Percentiles rank a stretch among this genome's conserved stretches.
Conservation (phyloP, 2,113 vertebrate genomes). For the Bucco capensis region DNA sequence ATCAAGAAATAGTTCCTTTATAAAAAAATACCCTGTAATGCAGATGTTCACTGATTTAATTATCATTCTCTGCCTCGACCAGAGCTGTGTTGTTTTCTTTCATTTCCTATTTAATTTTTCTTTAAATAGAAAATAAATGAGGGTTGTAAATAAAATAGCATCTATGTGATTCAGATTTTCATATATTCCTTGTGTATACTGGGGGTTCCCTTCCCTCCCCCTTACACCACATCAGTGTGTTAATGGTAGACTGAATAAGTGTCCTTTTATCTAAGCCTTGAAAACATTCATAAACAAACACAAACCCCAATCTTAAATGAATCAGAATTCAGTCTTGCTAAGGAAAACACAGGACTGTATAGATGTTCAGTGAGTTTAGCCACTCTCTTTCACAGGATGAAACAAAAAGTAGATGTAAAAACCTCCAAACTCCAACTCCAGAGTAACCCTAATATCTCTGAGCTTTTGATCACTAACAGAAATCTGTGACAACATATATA, state of each 20-base stretch:
- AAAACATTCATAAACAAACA: background rate
- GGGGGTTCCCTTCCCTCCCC: background rate
- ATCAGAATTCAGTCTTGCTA: background rate
- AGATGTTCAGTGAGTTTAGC: background rate
- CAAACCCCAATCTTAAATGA: background rate
- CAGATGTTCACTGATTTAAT: slow-evolving; percentile 41
- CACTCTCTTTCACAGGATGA: background rate
- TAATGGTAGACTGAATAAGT: background rate
- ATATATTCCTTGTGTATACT: background rate
- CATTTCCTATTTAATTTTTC: slow-evolving; percentile 32
- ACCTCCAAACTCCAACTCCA: background rate
- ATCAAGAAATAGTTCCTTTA: background rate
- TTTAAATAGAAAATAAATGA: slow-evolving; percentile 6
- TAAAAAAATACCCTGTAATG: background rate
- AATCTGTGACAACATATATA: background rate
- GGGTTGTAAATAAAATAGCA: background rate
- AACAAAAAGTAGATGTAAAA: background rate
- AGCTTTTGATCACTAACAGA: background rate
- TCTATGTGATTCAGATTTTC: background rate
- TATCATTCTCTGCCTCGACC: slow-evolving; percentile 54
- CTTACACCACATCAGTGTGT: background rate
- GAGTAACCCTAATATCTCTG: background rate
- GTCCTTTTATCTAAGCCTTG: background rate
- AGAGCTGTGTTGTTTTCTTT: slow-evolving; percentile 36
- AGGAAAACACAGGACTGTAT: background rate